Evolutionary conservation across 2,113 vertebrate species (phyloP).

Genomic region (Cranoglanis bouderius): DNA sequence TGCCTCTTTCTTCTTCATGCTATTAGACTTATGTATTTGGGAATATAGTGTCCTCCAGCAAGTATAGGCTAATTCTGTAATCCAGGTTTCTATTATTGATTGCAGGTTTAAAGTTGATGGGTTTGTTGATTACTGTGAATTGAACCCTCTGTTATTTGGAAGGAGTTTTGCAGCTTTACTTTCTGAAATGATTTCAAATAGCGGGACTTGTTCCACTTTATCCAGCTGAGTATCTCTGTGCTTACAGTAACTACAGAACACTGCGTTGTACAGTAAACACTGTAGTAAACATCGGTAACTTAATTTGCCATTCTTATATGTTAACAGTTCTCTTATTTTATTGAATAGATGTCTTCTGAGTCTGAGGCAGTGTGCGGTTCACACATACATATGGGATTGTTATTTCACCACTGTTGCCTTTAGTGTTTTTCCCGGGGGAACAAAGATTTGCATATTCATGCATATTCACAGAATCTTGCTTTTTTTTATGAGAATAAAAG

Average conservation of each 20-base stretch:
- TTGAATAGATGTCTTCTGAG: background rate
- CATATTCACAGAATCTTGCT: background rate
- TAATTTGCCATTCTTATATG: background rate
- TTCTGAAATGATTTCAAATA: background rate
- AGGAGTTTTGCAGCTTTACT: background rate
- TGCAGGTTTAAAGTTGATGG: background rate
- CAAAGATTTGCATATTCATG: background rate
- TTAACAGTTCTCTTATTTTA: background rate
- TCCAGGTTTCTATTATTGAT: background rate
- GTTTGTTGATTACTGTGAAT: conserved; percentile 5
- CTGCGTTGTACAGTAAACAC: background rate
- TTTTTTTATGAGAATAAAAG: conserved; percentile 1
- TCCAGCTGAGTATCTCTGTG: background rate
- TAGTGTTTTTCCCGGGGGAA: background rate
- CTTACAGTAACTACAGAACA: background rate
- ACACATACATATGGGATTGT: background rate
- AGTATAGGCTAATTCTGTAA: background rate
- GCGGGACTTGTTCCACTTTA: background rate
- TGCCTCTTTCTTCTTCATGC: background rate
- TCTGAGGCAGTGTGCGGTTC: background rate
- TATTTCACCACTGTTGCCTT: background rate
- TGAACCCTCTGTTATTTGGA: background rate
- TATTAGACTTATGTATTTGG: background rate
- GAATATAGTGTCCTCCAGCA: background rate
- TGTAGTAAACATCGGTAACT: background rate